Conservation (phyloP, 2,797 vertebrate genomes). For the Buceros bicornis region DNA sequence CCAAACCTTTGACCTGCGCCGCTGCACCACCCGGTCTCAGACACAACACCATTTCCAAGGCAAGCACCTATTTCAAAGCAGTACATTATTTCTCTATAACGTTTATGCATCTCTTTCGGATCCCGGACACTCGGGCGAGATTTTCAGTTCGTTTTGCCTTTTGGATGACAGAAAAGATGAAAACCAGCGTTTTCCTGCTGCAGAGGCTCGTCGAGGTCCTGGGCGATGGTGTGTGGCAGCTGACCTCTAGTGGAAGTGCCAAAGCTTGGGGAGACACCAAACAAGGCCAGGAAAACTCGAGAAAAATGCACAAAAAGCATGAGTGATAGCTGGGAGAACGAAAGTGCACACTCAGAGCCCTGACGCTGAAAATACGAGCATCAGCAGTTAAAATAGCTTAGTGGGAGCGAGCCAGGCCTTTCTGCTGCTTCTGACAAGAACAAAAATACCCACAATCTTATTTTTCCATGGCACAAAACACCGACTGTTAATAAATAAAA, state of each 20-base stretch:
- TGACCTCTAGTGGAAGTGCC: slow-evolving; percentile 39
- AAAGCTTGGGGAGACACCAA: not conserved
- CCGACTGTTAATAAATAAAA: not conserved
- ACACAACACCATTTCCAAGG: not conserved
- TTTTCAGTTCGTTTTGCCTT: not conserved
- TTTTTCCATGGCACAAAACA: not conserved
- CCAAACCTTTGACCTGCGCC: not conserved
- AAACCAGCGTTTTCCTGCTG: not conserved
- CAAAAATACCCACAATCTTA: not conserved
- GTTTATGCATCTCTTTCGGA: not conserved
- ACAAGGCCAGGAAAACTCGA: not conserved
- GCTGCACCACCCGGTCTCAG: not conserved
- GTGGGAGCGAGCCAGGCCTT: not conserved
- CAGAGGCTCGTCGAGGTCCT: accelerated
- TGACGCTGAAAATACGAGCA: not conserved
- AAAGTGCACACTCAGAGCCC: not conserved
- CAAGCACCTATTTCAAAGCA: not conserved
- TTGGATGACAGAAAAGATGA: not conserved
- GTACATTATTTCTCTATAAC: not conserved
- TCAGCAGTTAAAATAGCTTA: not conserved
- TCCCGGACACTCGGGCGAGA: not conserved
- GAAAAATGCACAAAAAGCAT: not conserved
- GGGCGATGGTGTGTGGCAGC: not conserved
- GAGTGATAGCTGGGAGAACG: not conserved
- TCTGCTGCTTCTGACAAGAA: not conserved